These are phyloP conservation scores for Hyaena hyaena DNA, from an alignment of 2,113 vertebrate species.

Conservation along the genomic window DNA sequence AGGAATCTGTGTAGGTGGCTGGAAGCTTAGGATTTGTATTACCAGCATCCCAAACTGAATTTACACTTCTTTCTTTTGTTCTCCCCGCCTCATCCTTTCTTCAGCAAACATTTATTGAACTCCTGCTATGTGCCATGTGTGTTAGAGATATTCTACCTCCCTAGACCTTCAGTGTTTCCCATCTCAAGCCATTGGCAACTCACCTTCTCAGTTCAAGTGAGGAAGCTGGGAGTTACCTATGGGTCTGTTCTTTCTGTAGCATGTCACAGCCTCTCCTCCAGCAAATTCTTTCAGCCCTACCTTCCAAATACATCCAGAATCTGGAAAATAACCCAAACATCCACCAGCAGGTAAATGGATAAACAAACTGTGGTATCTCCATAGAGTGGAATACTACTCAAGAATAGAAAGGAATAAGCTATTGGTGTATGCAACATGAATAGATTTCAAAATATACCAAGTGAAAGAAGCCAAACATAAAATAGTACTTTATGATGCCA, in stretches of 20 bases:
- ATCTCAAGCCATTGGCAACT: neutral
- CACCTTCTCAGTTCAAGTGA: neutral
- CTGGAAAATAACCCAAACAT: neutral
- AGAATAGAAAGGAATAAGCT: neutral
- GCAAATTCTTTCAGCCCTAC: neutral
- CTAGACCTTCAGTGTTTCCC: neutral
- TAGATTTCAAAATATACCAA: neutral
- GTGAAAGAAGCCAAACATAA: neutral
- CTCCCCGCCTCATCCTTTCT: neutral
- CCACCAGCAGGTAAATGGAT: neutral
- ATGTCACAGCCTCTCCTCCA: neutral
- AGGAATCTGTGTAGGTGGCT: neutral
- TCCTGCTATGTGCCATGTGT: neutral
- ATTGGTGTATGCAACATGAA: rapidly evolving
- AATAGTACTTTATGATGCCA: neutral
- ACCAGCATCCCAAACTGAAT: neutral
- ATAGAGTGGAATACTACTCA: neutral
- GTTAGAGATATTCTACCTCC: neutral
- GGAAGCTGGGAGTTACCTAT: neutral
- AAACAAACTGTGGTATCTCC: neutral
- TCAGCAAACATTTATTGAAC: neutral
- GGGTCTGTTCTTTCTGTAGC: neutral
- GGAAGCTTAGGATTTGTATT: neutral
- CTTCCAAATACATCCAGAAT: neutral
- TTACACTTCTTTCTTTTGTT: neutral